These are phyloP conservation scores for Sciurus niger DNA, from an alignment of 2,113 vertebrate species.

Conservation along the genomic window DNA sequence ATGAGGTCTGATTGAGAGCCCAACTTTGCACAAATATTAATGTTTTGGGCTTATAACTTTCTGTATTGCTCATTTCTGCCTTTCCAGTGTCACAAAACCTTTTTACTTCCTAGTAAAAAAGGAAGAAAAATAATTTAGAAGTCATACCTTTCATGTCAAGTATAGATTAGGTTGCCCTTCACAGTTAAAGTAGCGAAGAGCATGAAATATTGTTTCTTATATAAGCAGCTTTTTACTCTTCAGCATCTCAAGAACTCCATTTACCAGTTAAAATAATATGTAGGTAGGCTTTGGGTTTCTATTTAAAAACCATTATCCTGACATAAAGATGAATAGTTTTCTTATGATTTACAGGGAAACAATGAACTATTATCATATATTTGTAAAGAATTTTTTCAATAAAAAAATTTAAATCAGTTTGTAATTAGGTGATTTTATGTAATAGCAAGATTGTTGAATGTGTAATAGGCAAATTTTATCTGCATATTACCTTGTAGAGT, in stretches of 20 bases:
- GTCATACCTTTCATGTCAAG: not conserved
- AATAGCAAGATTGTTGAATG: not conserved
- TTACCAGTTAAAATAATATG: conserved; percentile 52
- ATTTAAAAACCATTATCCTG: conserved; percentile 45
- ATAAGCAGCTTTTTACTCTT: conserved; percentile 36
- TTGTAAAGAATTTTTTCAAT: conserved; percentile 6
- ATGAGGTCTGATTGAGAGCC: conserved; percentile 6
- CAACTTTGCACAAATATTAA: not conserved
- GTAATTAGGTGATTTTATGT: not conserved
- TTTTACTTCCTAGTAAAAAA: conserved; percentile 58
- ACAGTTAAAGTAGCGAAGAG: not conserved
- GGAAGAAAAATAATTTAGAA: conserved; percentile 57
- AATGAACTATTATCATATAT: not conserved
- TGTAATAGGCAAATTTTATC: not conserved
- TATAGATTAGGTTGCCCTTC: conserved; percentile 11
- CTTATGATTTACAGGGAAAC: not conserved
- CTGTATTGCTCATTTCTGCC: not conserved
- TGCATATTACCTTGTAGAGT: not conserved
- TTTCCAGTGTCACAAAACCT: not conserved
- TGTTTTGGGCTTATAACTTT: not conserved
- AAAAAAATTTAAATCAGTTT: conserved; percentile 30
- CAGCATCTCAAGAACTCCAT: not conserved
- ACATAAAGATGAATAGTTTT: conserved; percentile 37
- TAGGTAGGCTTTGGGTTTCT: not conserved
- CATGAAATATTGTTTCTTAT: conserved; percentile 48